A percentile compares a stretch with the other conserved stretches of the same genome.
Evolutionary conservation across 2,797 vertebrate genomes (phyloP).

Genomic region (Glossophaga mutica): DNA sequence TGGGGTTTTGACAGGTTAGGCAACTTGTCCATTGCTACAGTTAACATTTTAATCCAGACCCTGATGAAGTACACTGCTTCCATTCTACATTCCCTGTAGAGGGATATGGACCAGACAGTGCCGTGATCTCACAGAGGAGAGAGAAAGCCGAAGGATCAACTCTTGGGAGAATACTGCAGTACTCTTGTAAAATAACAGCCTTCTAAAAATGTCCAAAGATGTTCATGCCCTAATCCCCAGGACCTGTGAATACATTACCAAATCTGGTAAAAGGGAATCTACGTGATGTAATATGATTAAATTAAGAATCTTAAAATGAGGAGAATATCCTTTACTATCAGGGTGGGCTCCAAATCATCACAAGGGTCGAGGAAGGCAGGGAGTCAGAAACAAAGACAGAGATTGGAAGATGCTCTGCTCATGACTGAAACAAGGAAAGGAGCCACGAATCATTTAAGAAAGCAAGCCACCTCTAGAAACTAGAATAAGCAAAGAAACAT

Average conservation of each 20-base stretch:
- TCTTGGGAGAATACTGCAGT: background rate
- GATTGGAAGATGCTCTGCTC: background rate
- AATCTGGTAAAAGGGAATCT: background rate
- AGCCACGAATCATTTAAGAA: background rate
- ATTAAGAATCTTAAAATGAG: background rate
- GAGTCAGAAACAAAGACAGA: background rate
- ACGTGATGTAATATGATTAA: background rate
- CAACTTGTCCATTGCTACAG: background rate
- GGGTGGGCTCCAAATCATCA: background rate
- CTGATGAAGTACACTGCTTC: background rate
- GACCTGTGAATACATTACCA: background rate
- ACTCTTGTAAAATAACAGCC: background rate
- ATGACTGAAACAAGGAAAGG: background rate
- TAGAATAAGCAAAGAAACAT: background rate
- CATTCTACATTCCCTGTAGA: background rate
- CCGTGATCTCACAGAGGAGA: background rate
- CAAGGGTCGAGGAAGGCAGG: background rate
- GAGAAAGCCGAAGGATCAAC: background rate
- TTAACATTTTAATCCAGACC: background rate
- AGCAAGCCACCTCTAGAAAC: background rate
- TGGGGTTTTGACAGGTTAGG: background rate
- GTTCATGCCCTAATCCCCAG: background rate
- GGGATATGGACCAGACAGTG: background rate
- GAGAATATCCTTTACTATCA: background rate
- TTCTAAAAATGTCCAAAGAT: background rate